phyloP scores from a whole-genome alignment of 2,797 vertebrate species.

The Oreochromis grahami region DNA sequence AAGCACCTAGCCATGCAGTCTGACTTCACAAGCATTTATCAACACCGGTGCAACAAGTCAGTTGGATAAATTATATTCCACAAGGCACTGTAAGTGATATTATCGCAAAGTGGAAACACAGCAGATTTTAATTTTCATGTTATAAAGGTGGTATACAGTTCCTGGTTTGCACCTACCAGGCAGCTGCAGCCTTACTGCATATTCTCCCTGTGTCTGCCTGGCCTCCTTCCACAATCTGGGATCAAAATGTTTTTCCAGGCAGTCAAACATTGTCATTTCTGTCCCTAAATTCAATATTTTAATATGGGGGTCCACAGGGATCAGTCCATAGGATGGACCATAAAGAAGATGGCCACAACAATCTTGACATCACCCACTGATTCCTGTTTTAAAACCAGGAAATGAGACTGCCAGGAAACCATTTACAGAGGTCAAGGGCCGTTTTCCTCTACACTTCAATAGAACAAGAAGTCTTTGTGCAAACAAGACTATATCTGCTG shows the following conservation, averaged over 20 bases:
- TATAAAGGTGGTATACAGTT: neutral
- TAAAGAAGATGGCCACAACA: neutral
- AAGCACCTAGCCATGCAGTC: rapidly evolving
- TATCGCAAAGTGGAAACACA: neutral
- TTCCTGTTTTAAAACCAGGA: neutral
- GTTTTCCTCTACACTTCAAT: neutral
- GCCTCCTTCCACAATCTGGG: neutral
- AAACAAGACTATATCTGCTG: rapidly evolving
- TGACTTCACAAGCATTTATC: rapidly evolving
- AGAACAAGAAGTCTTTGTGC: neutral
- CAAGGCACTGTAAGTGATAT: neutral
- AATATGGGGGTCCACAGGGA: rapidly evolving
- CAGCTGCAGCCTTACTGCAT: neutral
- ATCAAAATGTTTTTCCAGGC: neutral
- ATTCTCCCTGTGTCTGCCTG: neutral
- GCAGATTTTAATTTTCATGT: neutral
- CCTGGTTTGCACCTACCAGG: neutral
- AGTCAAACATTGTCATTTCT: neutral
- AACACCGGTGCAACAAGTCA: neutral
- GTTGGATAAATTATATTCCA: neutral
- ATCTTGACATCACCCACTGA: neutral
- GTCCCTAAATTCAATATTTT: neutral
- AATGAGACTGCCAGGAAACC: neutral
- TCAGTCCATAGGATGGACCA: neutral
- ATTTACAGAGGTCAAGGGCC: rapidly evolving